Conservation (phyloP, 2,113 vertebrate species). For the Pristiophorus japonicus region DNA sequence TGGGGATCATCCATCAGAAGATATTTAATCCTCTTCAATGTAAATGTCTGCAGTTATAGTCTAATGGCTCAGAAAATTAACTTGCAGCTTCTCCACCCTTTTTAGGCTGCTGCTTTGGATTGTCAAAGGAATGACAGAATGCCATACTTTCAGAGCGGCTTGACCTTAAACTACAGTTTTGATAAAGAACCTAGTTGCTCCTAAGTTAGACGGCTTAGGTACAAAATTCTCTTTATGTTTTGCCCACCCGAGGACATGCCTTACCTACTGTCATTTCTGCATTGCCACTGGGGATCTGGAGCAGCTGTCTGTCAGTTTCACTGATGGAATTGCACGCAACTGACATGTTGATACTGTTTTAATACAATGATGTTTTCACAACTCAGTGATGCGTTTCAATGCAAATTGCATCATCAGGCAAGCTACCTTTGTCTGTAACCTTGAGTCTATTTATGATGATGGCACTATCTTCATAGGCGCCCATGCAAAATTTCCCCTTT, state of each 20-base stretch:
- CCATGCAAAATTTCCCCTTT: background rate
- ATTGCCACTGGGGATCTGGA: background rate
- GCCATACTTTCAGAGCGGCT: background rate
- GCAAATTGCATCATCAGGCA: background rate
- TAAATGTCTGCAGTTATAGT: constrained; percentile 7
- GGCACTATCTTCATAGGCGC: background rate
- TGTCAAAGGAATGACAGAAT: background rate
- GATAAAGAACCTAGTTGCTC: background rate
- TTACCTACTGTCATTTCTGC: background rate
- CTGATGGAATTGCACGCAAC: background rate
- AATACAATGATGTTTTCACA: background rate
- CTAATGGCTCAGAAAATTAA: constrained; percentile 8
- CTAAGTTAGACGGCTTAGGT: background rate
- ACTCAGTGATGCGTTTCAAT: background rate
- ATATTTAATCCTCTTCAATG: background rate
- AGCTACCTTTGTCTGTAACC: background rate
- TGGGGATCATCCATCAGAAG: background rate
- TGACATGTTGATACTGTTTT: background rate
- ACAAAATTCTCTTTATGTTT: background rate
- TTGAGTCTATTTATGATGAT: background rate
- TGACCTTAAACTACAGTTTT: background rate
- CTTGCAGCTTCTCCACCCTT: background rate
- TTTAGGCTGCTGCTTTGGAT: background rate
- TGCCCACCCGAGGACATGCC: background rate
- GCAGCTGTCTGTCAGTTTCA: background rate